phyloP scores from a whole-genome alignment of 2,113 vertebrate species.

The Malurus elegans region DNA sequence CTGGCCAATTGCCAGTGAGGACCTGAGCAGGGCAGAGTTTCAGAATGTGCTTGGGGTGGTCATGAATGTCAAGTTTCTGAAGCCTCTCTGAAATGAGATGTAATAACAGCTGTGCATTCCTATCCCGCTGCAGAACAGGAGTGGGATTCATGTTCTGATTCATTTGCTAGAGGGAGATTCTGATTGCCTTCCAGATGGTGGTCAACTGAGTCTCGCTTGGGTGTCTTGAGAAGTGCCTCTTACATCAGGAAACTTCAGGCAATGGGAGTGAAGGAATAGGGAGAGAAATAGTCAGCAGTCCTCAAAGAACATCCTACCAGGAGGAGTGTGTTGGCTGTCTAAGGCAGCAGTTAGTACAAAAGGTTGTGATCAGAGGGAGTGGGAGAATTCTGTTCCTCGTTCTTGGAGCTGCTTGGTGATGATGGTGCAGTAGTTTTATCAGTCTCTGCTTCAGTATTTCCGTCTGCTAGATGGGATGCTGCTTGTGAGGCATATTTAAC shows the following conservation, averaged over 20 bases:
- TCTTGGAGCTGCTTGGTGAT: neutral
- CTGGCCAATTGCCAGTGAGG: neutral
- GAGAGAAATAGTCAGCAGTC: neutral
- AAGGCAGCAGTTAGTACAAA: neutral
- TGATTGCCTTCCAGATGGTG: neutral
- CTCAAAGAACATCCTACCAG: neutral
- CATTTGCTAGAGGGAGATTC: neutral
- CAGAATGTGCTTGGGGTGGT: slow-evolving; percentile 20
- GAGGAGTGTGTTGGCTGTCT: neutral
- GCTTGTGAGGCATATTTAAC: neutral
- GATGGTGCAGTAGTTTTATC: neutral
- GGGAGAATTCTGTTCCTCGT: neutral
- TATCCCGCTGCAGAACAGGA: neutral
- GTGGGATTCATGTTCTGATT: neutral
- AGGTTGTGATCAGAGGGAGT: neutral
- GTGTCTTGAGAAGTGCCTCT: neutral
- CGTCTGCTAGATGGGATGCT: neutral
- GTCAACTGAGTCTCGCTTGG: neutral
- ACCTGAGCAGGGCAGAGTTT: slow-evolving; percentile 16
- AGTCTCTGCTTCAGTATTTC: neutral
- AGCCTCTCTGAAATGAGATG: slow-evolving; percentile 35
- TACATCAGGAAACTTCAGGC: neutral
- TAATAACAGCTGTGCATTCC: slow-evolving; percentile 53
- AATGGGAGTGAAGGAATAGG: neutral
- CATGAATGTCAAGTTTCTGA: slow-evolving; percentile 28